Conservation (phyloP, 2,797 vertebrate species). For the Helicolenus hilgendorfi region DNA sequence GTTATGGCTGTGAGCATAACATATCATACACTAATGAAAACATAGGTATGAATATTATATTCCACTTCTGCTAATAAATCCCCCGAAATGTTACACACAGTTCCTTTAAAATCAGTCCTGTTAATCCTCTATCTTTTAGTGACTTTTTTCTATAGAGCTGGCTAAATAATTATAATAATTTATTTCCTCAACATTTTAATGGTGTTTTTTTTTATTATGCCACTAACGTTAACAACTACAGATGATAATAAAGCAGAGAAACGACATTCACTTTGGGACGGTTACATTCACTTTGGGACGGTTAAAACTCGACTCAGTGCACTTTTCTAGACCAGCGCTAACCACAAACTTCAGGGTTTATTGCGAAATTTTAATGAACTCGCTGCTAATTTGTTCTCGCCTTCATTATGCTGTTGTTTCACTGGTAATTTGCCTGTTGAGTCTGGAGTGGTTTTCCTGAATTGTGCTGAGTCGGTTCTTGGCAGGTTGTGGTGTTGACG, state of each 20-base stretch:
- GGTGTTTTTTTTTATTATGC: background rate
- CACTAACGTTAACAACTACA: background rate
- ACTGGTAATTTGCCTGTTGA: constrained; percentile 16
- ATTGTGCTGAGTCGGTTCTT: constrained; percentile 43
- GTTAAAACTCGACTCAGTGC: background rate
- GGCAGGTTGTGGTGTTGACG: constrained; percentile 13
- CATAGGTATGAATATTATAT: too few species aligned
- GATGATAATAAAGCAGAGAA: background rate
- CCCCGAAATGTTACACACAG: too few species aligned
- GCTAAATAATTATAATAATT: background rate
- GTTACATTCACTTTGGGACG: background rate
- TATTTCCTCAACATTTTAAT: background rate
- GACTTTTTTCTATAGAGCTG: background rate
- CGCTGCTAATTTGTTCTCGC: constrained; percentile 48
- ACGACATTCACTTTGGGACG: background rate
- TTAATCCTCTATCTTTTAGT: background rate
- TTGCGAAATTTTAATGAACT: constrained; percentile 43
- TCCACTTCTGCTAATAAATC: too few species aligned
- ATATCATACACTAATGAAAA: too few species aligned
- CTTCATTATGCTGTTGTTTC: constrained; percentile 29
- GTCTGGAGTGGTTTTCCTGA: constrained; percentile 35
- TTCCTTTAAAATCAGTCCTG: background rate
- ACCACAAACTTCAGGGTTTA: constrained; percentile 49
- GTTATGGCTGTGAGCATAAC: too few species aligned
- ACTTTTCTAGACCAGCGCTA: background rate